Conservation (phyloP, 2,888 invertebrate species). For the Ypsolopha sequella region DNA sequence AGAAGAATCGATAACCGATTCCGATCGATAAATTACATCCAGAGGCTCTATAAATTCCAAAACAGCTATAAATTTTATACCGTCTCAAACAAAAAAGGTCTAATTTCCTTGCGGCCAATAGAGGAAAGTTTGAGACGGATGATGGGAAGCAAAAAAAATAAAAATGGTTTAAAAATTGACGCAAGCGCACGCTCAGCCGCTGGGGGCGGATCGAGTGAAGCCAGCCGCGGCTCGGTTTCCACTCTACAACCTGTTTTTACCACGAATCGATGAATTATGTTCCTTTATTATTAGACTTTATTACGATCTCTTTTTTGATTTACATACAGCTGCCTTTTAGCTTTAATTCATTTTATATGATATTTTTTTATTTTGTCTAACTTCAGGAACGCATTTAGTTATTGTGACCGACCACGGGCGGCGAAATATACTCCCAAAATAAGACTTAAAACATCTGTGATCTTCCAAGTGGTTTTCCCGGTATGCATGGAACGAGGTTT, state of each 20-base stretch:
- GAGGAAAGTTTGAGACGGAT: slow-evolving; percentile 60
- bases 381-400: too few species aligned
- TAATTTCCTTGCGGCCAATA: slow-evolving; percentile 61
- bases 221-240: slow-evolving; percentile 33
- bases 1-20: slow-evolving; percentile 30
- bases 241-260: slow-evolving; percentile 43
- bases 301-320: slow-evolving; percentile 8
- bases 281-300: slow-evolving; percentile 5
- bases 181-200: slow-evolving; percentile 32
- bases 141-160: slow-evolving; percentile 32
- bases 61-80: slow-evolving; percentile 65
- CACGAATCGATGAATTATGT: slow-evolving; percentile 10
- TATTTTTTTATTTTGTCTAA: too few species aligned
- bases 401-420: too few species aligned
- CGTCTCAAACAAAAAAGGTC: slow-evolving; percentile 35
- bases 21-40: slow-evolving; percentile 26
- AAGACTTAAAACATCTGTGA: too few species aligned
- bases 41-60: slow-evolving; percentile 31
- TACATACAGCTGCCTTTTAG: slow-evolving; percentile 14
- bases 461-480: too few species aligned
- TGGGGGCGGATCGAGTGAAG: slow-evolving; percentile 51
- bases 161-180: slow-evolving; percentile 22
- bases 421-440: too few species aligned
- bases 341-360: too few species aligned
- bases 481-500: too few species aligned